Conservation (phyloP, 1,140 invertebrate genomes). For the Thaumetopoea pityocampa region DNA sequence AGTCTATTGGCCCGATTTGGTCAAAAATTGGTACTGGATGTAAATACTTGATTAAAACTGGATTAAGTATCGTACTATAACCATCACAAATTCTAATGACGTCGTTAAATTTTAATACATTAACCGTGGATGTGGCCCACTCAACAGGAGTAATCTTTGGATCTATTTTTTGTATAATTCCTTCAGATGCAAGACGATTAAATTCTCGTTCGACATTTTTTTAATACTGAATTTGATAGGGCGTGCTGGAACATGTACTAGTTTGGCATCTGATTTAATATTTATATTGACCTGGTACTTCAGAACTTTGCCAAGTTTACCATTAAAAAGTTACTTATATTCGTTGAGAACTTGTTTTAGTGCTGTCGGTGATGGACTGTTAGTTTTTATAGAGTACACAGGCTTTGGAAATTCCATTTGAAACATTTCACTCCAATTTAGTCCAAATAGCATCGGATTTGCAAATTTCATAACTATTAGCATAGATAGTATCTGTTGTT, state of each 20-base stretch:
- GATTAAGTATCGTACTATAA: conserved; percentile 8
- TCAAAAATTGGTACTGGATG: conserved; percentile 16
- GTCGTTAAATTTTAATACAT: conserved; percentile 6
- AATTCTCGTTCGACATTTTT: conserved; percentile 12
- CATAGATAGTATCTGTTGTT: conserved; percentile 7
- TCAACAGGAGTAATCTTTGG: no score
- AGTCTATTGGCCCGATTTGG: conserved; percentile 6
- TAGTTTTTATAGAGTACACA: conserved; percentile 11
- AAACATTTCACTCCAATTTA: conserved; percentile 13
- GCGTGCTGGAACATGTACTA: conserved; percentile 1
- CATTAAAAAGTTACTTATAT: background rate
- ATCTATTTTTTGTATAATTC: conserved; percentile 8
- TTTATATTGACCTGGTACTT: conserved; percentile 8
- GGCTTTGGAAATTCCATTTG: conserved; percentile 11
- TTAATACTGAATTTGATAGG: conserved; percentile 8
- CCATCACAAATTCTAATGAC: conserved; percentile 8
- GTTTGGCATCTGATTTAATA: conserved; percentile 3
- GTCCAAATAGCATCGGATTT: conserved; percentile 13
- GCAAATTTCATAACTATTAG: conserved; percentile 12
- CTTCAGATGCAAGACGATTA: conserved; percentile 5
- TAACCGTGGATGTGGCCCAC: conserved; percentile 16
- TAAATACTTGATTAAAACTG: conserved; percentile 4
- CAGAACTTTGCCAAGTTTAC: conserved; percentile 11
- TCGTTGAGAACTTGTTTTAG: conserved; percentile 1
- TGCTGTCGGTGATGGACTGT: background rate